Conservation (phyloP, 2,888 invertebrate genomes). For the Microctonus aethiopoides region DNA sequence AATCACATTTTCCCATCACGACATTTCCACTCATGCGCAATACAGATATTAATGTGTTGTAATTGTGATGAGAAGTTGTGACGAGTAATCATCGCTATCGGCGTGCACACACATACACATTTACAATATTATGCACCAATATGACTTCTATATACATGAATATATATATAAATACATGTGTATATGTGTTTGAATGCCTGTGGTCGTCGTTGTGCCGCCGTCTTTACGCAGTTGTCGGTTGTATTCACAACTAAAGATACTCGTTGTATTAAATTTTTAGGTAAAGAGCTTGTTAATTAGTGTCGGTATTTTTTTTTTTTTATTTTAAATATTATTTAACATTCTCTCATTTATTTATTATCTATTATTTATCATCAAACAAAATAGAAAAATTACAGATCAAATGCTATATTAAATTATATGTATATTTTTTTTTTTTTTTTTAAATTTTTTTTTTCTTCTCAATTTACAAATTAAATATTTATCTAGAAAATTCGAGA, state of each 20-base stretch:
- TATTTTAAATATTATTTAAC: too few species aligned
- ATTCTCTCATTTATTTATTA: too few species aligned
- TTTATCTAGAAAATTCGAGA: too few species aligned
- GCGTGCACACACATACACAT: not conserved
- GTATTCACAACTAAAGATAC: not conserved
- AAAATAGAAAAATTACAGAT: too few species aligned
- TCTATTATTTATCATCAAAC: too few species aligned
- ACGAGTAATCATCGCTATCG: not conserved
- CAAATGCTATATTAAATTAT: too few species aligned
- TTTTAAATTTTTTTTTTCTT: too few species aligned
- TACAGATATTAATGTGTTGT: too few species aligned
- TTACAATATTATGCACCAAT: not conserved
- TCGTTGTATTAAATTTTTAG: not conserved
- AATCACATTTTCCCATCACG: not conserved
- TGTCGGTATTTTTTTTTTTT: not conserved
- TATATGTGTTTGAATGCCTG: not conserved
- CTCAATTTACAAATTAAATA: too few species aligned
- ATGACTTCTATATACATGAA: not conserved
- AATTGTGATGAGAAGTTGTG: not conserved
- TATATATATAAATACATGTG: not conserved
- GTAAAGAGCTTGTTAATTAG: not conserved
- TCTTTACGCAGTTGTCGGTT: slow-evolving; percentile 6
- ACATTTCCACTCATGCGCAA: too few species aligned
- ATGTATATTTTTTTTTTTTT: too few species aligned
- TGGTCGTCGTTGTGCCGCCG: not conserved